Evolutionary conservation across 2,888 invertebrate species (phyloP), one percentile per base, ranked within the genome.

Genomic region (Yponomeuta malinellus): DNA sequence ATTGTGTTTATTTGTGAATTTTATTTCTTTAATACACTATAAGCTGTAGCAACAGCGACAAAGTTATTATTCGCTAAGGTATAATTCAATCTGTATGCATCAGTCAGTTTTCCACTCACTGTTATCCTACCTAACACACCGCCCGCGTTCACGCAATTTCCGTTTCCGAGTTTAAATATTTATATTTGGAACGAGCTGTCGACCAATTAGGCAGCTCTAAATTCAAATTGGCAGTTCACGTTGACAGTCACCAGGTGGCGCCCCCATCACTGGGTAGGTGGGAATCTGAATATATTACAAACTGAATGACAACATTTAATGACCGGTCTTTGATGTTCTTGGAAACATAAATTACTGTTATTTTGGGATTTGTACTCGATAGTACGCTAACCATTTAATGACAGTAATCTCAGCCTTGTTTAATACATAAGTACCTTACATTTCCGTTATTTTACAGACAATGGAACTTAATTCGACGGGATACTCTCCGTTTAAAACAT

Each of bases 191-290:
- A 80, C 84, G 78, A 81, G 78, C 82, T 82, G 83, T 84, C 84
- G 78, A 81, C 86, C 87, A 89, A 89, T 90, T 89, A 89, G 81
- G 78, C 78, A 78, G 72, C 76, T 78, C 77, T 74, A 75, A 83
- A 84, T 86, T 82, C 80, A 83, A 89, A 89, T 88, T 87, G 89
- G 86, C 88, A 87, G 83, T 83, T 80, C 78, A 80, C 78, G 85
- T 85, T 88, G 88, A 89, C 87, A 87, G 84, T 83, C 74, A 81
- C 86, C 90, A 88, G 87, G 84, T 87, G 89, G 82, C 81, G 78
- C 76, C 79, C 78, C 80, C 77, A 76, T 77, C 76, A 77, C 76
- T 72, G 71, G 75, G 78, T 79, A 80, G 82, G 81, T 79, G 76
- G 76, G 81, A 83, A 80, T 81, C 81, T 78, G 77, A 83, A 84